phyloP scores from a whole-genome alignment of 1,140 invertebrate genomes.

The Bilobella aurantiaca region DNA sequence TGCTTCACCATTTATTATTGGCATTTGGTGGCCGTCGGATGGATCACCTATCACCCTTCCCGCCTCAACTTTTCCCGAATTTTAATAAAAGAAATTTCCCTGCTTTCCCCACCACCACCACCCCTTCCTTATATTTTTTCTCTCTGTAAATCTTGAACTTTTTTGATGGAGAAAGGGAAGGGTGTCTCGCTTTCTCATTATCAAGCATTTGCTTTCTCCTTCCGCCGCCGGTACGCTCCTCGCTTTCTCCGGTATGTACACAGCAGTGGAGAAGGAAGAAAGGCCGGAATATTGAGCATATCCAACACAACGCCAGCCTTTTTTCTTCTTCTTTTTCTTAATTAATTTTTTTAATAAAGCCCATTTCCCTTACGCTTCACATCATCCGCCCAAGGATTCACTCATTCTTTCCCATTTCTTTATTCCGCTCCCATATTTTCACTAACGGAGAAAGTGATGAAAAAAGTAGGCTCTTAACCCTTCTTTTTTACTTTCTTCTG shows the following conservation, averaged over 20 bases:
- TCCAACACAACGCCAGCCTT: neutral
- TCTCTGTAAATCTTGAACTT: conserved; percentile 17
- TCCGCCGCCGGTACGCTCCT: conserved; percentile 1
- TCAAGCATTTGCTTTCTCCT: conserved; percentile 15
- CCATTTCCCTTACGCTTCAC: conserved; percentile 8
- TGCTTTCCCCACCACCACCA: conserved; percentile 2
- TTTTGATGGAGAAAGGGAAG: no score
- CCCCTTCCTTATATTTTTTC: conserved; percentile 1
- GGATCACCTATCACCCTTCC: neutral
- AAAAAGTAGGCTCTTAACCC: neutral
- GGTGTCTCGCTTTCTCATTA: conserved; percentile 6
- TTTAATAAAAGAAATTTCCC: conserved; percentile 16
- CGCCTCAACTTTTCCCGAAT: conserved; percentile 2
- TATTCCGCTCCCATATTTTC: no score
- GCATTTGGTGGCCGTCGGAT: neutral
- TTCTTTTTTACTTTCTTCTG: neutral
- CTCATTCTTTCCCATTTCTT: conserved; percentile 1
- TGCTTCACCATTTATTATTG: conserved; percentile 7
- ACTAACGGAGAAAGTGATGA: neutral
- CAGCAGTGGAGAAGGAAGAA: neutral
- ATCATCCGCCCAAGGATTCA: conserved; percentile 3
- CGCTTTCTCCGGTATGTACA: conserved; percentile 7
- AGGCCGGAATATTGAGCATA: conserved; percentile 1
- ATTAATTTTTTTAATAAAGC: conserved; percentile 13
- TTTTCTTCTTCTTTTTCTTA: conserved; percentile 9